A percentile compares a stretch with the other conserved stretches of the same genome.
These are phyloP conservation scores for Plutella xylostella DNA, from an alignment of 2,888 invertebrate species.

Conservation along the genomic window DNA sequence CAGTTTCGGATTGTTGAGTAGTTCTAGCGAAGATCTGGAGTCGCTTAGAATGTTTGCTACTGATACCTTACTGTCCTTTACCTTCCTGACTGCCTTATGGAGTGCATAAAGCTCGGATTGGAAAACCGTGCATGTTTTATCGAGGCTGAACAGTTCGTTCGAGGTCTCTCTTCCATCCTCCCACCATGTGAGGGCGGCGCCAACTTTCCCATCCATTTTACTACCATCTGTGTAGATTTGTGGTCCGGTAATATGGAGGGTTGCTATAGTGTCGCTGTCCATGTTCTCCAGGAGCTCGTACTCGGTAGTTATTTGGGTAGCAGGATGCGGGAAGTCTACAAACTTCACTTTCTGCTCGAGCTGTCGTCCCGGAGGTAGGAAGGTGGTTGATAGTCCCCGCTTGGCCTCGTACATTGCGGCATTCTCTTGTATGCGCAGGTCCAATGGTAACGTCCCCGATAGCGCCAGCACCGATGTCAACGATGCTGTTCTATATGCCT, in stretches of 20 bases:
- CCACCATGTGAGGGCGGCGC: constrained; percentile 5
- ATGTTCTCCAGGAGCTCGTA: background rate
- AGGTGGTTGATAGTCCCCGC: background rate
- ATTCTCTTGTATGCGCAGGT: constrained; percentile 5
- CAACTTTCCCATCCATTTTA: constrained; percentile 7
- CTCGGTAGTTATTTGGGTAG: background rate
- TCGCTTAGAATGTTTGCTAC: constrained; percentile 3
- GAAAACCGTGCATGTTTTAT: constrained; percentile 4
- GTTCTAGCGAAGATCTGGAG: constrained; percentile 8
- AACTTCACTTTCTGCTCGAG: background rate
- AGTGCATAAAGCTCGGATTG: constrained; percentile 10
- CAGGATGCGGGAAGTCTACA: background rate
- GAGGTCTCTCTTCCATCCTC: background rate
- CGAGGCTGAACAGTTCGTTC: background rate
- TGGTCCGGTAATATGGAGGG: background rate
- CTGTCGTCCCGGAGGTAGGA: background rate
- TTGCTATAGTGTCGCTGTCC: background rate
- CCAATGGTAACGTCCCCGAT: constrained; percentile 6
- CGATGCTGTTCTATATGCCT: constrained; percentile 6
- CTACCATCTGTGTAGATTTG: constrained; percentile 5
- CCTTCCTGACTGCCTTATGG: background rate
- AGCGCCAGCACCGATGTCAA: constrained; percentile 1
- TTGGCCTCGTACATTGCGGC: background rate
- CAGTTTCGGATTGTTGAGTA: background rate
- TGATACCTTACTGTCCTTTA: background rate